A percentile compares a stretch with the other conserved stretches of the same genome.
Conservation (phyloP, 2,797 vertebrate species). For the Pempheris klunzingeri region DNA sequence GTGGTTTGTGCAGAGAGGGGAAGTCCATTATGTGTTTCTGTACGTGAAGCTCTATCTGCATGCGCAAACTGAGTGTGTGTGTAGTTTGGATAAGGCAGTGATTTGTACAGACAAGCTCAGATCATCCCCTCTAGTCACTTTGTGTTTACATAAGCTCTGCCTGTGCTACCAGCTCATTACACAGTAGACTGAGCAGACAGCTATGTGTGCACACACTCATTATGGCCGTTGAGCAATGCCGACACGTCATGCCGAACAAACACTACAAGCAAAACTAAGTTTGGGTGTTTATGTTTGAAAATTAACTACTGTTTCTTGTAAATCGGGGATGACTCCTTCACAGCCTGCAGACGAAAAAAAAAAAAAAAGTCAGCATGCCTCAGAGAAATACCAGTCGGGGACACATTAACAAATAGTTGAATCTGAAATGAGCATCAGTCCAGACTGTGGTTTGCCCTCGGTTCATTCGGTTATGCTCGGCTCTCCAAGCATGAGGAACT, state of each 20-base stretch:
- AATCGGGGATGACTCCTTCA: neutral
- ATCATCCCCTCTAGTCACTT: slow-evolving; percentile 25
- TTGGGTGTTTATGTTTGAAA: slow-evolving; percentile 6
- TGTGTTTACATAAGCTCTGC: slow-evolving; percentile 7
- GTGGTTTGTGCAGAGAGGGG: neutral
- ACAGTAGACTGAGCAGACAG: neutral
- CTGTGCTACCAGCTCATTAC: slow-evolving; percentile 10
- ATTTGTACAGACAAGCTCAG: slow-evolving; percentile 36
- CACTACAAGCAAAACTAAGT: slow-evolving; percentile 4
- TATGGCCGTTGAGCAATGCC: slow-evolving; percentile 5
- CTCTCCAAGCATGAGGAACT: slow-evolving; percentile 30
- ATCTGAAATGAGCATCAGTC: slow-evolving; percentile 15
- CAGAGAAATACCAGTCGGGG: neutral
- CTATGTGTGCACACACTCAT: slow-evolving; percentile 16
- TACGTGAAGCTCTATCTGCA: neutral
- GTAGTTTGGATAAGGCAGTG: neutral
- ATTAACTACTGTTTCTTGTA: neutral
- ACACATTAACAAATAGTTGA: slow-evolving; percentile 24
- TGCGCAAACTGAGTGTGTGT: neutral
- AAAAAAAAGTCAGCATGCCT: neutral
- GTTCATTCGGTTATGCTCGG: neutral
- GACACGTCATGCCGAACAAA: neutral
- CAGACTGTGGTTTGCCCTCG: slow-evolving; percentile 20
- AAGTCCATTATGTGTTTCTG: neutral
- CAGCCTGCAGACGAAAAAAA: slow-evolving; percentile 1